Conservation (phyloP, 2,888 invertebrate species). For the Apodemia mormo region DNA sequence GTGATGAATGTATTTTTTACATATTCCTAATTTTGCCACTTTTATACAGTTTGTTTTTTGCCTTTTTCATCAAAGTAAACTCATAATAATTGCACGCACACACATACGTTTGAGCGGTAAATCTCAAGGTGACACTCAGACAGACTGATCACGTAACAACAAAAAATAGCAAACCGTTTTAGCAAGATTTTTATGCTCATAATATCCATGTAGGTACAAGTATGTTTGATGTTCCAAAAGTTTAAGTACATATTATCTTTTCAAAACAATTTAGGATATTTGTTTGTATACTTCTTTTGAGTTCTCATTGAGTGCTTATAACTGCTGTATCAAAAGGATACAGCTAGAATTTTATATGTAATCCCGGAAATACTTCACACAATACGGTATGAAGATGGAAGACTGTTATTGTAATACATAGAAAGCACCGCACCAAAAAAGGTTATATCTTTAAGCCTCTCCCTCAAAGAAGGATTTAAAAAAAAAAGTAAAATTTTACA, state of each 20-base stretch:
- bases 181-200: slow-evolving; percentile 31
- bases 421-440: slow-evolving; percentile 3
- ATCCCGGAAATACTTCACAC: slow-evolving; percentile 14
- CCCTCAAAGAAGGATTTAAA: not conserved
- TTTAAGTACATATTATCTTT: slow-evolving; percentile 44
- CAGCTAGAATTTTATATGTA: not conserved
- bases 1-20: not conserved
- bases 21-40: not conserved
- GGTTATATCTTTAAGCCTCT: not conserved
- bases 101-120: slow-evolving; percentile 28
- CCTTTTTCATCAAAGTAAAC: slow-evolving; percentile 11
- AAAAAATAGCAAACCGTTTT: slow-evolving; percentile 50
- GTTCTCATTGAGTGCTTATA: not conserved
- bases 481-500: slow-evolving; percentile 1
- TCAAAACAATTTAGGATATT: not conserved
- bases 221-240: slow-evolving; percentile 31
- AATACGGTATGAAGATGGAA: not conserved
- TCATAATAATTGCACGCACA: slow-evolving; percentile 20
- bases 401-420: not conserved
- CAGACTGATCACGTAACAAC: slow-evolving; percentile 27
- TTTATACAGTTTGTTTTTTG: slow-evolving; percentile 5
- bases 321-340: not conserved
- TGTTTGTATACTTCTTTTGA: not conserved
- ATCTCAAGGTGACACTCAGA: slow-evolving; percentile 23
- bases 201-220: slow-evolving; percentile 3